A percentile compares a stretch with the other conserved stretches of the same genome.
phyloP scores from a whole-genome alignment of 2,888 invertebrate genomes.

The Dichetophora obliterata region DNA sequence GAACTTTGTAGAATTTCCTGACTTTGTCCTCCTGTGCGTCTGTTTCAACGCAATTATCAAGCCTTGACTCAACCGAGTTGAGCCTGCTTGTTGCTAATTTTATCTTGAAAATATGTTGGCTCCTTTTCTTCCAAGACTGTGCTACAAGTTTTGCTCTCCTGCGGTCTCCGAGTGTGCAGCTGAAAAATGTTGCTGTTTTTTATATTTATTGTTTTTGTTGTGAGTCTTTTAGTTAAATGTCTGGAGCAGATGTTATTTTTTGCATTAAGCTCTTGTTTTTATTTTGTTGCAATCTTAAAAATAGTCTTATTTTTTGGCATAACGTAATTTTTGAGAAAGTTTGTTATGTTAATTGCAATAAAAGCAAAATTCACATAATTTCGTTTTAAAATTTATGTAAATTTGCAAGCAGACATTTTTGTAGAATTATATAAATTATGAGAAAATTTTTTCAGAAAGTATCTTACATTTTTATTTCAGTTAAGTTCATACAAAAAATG shows the following conservation, averaged over 20 bases:
- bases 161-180: constrained; percentile 49
- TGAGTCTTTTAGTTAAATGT: constrained; percentile 35
- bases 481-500: no score
- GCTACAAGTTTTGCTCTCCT: constrained; percentile 40
- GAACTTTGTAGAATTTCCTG: constrained; percentile 41
- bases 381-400: no score
- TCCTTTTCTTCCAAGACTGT: constrained; percentile 33
- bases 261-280: not conserved
- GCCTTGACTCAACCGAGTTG: constrained; percentile 2
- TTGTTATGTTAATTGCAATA: no score
- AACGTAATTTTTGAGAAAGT: no score
- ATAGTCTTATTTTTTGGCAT: not conserved
- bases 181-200: constrained; percentile 48
- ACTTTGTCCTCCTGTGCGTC: constrained; percentile 39
- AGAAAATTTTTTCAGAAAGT: no score
- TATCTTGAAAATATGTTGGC: constrained; percentile 43
- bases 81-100: constrained; percentile 56
- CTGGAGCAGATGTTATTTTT: constrained; percentile 41
- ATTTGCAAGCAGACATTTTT: no score
- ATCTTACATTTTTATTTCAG: no score
- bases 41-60: constrained; percentile 38
- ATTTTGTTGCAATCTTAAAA: not conserved
- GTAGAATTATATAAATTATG: no score
- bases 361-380: no score
- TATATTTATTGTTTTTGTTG: constrained; percentile 25